Conservation (phyloP, 2,113 vertebrate species). For the Platysteira castanea region DNA sequence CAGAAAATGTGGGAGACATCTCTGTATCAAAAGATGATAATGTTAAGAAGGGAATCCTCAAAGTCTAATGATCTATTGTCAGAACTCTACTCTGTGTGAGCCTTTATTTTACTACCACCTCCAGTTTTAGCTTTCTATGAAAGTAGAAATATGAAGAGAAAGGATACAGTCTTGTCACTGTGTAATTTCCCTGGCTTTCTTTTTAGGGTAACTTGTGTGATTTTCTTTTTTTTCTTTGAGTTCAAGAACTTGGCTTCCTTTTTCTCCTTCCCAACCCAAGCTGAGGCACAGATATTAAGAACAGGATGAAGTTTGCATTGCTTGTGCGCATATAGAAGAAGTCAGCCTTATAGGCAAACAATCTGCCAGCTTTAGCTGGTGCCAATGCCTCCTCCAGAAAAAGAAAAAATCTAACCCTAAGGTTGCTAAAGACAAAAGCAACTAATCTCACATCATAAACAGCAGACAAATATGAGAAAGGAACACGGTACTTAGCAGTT, state of each 20-base stretch:
- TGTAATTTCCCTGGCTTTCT: background rate
- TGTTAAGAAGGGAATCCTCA: background rate
- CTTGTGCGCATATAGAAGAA: background rate
- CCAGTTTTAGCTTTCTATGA: background rate
- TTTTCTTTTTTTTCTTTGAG: background rate
- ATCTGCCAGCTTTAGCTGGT: background rate
- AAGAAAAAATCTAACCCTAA: conserved; percentile 21
- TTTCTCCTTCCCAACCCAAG: background rate
- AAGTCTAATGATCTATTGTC: background rate
- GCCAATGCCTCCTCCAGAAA: background rate
- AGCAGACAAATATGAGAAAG: background rate
- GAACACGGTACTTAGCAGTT: background rate
- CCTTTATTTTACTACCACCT: background rate
- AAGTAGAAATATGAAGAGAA: background rate
- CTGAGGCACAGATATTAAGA: background rate
- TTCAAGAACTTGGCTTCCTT: background rate
- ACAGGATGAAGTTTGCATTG: background rate
- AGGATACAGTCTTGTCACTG: background rate
- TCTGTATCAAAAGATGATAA: background rate
- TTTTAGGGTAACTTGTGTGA: background rate
- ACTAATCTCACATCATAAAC: background rate
- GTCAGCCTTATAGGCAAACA: background rate
- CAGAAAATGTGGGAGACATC: background rate
- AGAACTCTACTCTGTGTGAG: background rate
- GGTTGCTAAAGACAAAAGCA: background rate